These are phyloP conservation scores for Hippocampus abdominalis DNA, from an alignment of 2,113 vertebrate genomes.

Conservation along the genomic window DNA sequence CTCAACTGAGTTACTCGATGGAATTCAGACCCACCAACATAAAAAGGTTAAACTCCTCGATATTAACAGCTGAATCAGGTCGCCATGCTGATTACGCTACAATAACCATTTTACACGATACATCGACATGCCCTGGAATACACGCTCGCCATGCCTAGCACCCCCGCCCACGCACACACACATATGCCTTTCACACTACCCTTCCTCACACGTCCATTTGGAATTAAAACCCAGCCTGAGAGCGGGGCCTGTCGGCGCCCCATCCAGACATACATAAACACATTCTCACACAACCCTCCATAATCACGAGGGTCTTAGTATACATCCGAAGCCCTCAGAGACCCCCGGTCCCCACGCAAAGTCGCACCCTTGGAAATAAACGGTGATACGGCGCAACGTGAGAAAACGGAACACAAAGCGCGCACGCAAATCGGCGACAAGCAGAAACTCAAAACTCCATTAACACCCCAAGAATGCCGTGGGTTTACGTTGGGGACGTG, in stretches of 20 bases:
- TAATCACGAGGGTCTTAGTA: conserved; percentile 63
- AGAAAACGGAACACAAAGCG: conserved; percentile 39
- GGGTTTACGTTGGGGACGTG: conserved; percentile 86
- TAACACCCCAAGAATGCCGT: conserved; percentile 81
- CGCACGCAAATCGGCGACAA: conserved; percentile 32
- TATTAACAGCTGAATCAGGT: conserved; percentile 62
- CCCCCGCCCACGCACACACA: conserved; percentile 20
- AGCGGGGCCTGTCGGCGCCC: conserved; percentile 54
- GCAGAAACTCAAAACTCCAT: conserved; percentile 73
- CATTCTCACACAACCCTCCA: conserved; percentile 56
- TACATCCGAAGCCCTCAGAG: conserved; percentile 54
- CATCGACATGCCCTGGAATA: conserved; percentile 26
- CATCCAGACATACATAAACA: conserved; percentile 65
- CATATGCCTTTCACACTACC: conserved; percentile 23
- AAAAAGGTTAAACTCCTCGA: conserved; percentile 68
- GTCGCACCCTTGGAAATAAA: conserved; percentile 43
- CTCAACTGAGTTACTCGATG: conserved; percentile 38
- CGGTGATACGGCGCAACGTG: conserved; percentile 57
- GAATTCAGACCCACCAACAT: conserved; percentile 24
- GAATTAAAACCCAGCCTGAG: conserved; percentile 56
- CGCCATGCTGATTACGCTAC: conserved; percentile 64
- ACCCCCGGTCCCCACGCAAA: conserved; percentile 22
- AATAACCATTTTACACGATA: conserved; percentile 65
- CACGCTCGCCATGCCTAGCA: conserved; percentile 25
- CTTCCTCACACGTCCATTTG: conserved; percentile 57